Evolutionary conservation across 2,888 invertebrate genomes (phyloP).

Genomic region (Cheilosia vernalis): DNA sequence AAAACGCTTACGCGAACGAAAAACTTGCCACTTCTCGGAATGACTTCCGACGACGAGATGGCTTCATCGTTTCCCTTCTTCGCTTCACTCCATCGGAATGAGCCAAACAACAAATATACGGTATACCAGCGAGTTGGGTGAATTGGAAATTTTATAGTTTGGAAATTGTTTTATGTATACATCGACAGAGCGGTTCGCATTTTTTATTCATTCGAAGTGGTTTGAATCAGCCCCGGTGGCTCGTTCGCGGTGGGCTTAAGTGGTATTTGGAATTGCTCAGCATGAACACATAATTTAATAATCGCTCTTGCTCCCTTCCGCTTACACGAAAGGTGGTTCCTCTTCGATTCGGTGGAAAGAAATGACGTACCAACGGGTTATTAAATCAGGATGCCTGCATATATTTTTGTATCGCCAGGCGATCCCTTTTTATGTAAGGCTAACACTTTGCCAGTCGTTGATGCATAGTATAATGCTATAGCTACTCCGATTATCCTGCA

Average conservation of each 20-base stretch:
- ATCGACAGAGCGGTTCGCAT: slow-evolving; percentile 42
- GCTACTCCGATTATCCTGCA: slow-evolving; percentile 51
- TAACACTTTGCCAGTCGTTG: slow-evolving; percentile 57
- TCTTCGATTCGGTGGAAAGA: neutral
- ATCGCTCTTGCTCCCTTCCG: slow-evolving; percentile 20
- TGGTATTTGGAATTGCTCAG: slow-evolving; percentile 32
- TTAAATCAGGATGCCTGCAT: slow-evolving; percentile 46
- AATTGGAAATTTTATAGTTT: slow-evolving; percentile 75
- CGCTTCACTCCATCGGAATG: neutral
- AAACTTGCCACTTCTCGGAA: slow-evolving; percentile 67
- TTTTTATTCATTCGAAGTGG: slow-evolving; percentile 56
- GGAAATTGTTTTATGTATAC: slow-evolving; percentile 67
- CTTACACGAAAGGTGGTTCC: neutral
- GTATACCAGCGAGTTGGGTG: slow-evolving; percentile 33
- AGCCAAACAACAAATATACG: neutral
- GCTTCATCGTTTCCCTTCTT: slow-evolving; percentile 49
- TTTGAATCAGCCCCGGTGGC: neutral
- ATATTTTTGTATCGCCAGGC: slow-evolving; percentile 3
- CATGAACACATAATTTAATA: slow-evolving; percentile 68
- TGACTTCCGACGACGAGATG: slow-evolving; percentile 67
- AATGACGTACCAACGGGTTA: slow-evolving; percentile 22
- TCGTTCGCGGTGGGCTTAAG: slow-evolving; percentile 19
- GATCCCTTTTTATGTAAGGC: slow-evolving; percentile 48
- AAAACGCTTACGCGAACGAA: slow-evolving; percentile 69
- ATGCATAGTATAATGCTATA: slow-evolving; percentile 61